These are phyloP conservation scores for Grammomys surdaster DNA, from an alignment of 2,113 vertebrate species.

Conservation along the genomic window DNA sequence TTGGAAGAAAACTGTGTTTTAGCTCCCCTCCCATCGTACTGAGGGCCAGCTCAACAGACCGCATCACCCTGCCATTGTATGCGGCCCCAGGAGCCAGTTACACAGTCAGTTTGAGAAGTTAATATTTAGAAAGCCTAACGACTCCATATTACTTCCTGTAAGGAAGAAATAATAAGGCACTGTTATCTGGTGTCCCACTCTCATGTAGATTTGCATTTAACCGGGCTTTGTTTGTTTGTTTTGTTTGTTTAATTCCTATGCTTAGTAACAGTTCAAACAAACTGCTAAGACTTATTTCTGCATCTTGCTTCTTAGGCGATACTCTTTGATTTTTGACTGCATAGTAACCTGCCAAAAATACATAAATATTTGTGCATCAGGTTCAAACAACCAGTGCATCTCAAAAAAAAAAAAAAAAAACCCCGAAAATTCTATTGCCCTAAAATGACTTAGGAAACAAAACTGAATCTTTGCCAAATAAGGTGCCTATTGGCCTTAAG, in stretches of 20 bases:
- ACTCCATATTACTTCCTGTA: constrained; percentile 33
- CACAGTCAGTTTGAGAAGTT: constrained; percentile 64
- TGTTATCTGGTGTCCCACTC: constrained; percentile 70
- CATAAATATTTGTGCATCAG: constrained; percentile 63
- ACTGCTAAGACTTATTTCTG: constrained; percentile 1
- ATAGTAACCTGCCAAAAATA: constrained; percentile 50
- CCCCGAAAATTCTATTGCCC: constrained; percentile 66
- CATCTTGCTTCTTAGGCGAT: constrained; percentile 61
- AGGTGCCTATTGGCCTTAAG: constrained; percentile 79
- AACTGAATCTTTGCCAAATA: constrained; percentile 79
- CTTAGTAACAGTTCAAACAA: constrained; percentile 48
- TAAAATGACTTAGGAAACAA: constrained; percentile 80
- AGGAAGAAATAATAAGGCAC: constrained; percentile 63
- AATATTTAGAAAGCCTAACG: constrained; percentile 72
- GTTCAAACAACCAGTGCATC: constrained; percentile 76
- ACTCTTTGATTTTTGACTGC: constrained; percentile 64
- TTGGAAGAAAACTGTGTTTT: not conserved
- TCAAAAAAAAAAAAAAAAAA: not conserved
- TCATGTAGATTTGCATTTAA: constrained; percentile 60
- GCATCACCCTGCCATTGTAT: not conserved
- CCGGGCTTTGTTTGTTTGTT: not conserved
- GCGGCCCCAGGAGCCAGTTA: constrained; percentile 25
- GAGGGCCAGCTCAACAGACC: not conserved
- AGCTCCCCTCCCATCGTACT: not conserved
- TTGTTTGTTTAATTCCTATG: not conserved